Evolutionary conservation across 2,888 invertebrate species (phyloP), one percentile per base, ranked within the genome.

Genomic region (Lutraria lutraria): DNA sequence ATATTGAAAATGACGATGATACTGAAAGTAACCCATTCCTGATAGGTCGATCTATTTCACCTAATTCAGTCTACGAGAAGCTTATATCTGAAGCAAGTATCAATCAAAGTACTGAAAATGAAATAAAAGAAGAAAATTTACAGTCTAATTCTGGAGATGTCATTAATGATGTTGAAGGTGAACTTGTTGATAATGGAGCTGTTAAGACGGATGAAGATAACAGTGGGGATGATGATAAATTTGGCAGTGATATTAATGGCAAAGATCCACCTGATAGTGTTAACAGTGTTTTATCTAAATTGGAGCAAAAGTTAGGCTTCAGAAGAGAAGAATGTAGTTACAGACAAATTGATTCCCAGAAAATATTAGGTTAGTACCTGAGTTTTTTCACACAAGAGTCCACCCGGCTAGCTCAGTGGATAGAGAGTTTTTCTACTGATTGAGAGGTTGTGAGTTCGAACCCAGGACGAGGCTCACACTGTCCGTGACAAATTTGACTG

Each of bases 31-130:
- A 94, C 82, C 89, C 92, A 16, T 89, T 95, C 25, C 86, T 95
- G 19, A 92, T 93, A 86, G 94, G 91, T 83, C 87, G 95, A 43
- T 95, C 95, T n/a, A 93, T 94, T n/a, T 95, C 95, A 19, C 95
- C 95, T 10, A 95, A 94, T 82, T 95, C 95, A 68, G 94, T 95
- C 21, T 95, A 95, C 90, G 93, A 94, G 86, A 93, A 93, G 88
- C 90, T 95, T 52, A 86, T 95, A 8, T 90, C 93, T 81, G 93
- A 94, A 56, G 95, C 95, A 15, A 94, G 94, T 85, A 83, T 93
- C 15, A 90, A 88, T 56, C 83, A 80, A 52, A 68, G 15, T 72
- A n/a, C 3, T 25, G 68, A 81, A 81, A 79, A 34, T 63, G 76
- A 84, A 52, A 81, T 16, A 15, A 54, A 53, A 53, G 52, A 52